Base-by-base conservation (phyloP, 1,140 invertebrate species). In the Atta cephalotes region DNA sequence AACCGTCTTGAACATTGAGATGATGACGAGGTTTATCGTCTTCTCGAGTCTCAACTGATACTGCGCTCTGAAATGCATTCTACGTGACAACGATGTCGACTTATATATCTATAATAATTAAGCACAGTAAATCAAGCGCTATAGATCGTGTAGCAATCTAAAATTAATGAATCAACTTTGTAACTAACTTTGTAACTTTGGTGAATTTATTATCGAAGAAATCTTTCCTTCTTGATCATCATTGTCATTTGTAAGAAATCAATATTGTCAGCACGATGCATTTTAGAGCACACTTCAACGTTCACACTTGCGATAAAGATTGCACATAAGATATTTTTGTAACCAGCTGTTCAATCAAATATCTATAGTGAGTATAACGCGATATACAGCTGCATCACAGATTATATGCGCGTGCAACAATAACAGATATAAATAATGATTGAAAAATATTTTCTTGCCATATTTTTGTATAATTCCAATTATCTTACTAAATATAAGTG, bases 391-490 rank as follows among this genome's bases (percentile, higher is more conserved):
- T 51, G 21, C 10, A 45, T 28, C 16, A 51, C 28, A 45, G 12
- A 51, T 65, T 31, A 65, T 7, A 63, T 10, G 18, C 7, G 3
- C 25, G 4, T 62, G 25, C 70, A 28, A 14, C 18, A 56, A 49
- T 14, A 10, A 10, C 18, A 5, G 74, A 74, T 60, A 76, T 45
- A 76, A 63, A 84, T 49, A 39, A 39, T 39, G 3, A n/a, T 81
- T 18, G 14, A 60, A 18, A 39, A 39, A 60, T 14, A 49, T 39
- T 14, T 49, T 49, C 10, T 49, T 49, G 45, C 45, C 0, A 49
- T 49, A 49, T 49, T 49, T 49, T 14, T 39, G 0, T 39, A 39
- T 39, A 39, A 39, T 7, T 39, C 35, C 35, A 6, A 39, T 9
- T 39, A 39, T 39, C 35, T 39, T 39, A 39, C 7, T 7, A 39